Conservation (phyloP, 2,797 vertebrate species). For the Sebastes matsubarae region DNA sequence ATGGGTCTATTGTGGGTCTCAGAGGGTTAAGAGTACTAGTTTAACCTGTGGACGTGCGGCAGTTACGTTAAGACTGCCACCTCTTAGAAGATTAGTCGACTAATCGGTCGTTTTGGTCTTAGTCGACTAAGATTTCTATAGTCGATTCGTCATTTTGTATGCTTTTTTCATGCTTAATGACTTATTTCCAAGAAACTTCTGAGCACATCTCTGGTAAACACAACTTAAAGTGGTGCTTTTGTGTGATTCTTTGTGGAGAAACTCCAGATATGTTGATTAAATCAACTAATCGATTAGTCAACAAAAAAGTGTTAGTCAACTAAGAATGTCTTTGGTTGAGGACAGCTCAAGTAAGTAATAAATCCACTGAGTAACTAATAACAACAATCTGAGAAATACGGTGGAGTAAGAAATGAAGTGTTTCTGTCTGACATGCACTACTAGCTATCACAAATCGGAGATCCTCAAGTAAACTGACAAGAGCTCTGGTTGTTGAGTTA, state of each 20-base stretch:
- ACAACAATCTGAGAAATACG: neutral
- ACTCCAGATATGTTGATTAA: neutral
- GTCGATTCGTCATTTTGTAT: too few species aligned
- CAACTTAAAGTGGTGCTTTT: too few species aligned
- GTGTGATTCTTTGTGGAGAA: neutral
- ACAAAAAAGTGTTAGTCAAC: neutral
- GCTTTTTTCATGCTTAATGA: too few species aligned
- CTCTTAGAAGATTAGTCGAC: too few species aligned
- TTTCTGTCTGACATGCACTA: neutral
- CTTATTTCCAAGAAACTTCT: fast-evolving
- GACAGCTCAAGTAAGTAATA: too few species aligned
- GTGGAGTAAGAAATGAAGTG: neutral
- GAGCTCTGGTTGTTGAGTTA: neutral
- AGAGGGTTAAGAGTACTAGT: too few species aligned
- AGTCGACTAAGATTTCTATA: too few species aligned
- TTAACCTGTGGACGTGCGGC: too few species aligned
- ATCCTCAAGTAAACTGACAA: neutral
- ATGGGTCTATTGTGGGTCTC: too few species aligned
- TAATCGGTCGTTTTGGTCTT: fast-evolving
- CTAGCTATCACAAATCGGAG: neutral
- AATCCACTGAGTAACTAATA: neutral
- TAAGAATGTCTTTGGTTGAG: too few species aligned
- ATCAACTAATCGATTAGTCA: neutral
- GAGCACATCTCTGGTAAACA: too few species aligned
- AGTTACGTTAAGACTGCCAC: too few species aligned